These are phyloP conservation scores for Cyprinus carpio DNA, from an alignment of 2,113 vertebrate genomes.

Conservation along the genomic window DNA sequence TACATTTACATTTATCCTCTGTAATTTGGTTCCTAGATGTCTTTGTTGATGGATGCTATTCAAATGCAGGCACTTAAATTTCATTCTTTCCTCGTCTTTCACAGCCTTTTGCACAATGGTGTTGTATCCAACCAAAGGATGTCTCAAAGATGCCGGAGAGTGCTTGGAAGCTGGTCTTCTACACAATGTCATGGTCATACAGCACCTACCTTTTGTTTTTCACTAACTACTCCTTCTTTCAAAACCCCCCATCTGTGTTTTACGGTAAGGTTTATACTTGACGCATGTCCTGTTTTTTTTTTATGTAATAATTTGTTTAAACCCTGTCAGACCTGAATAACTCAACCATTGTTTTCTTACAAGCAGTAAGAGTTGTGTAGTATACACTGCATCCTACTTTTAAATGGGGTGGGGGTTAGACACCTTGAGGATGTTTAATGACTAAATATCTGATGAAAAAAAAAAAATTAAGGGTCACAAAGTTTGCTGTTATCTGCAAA, in stretches of 20 bases:
- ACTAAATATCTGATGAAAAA: neutral
- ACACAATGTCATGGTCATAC: conserved; percentile 90
- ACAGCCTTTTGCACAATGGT: conserved; percentile 87
- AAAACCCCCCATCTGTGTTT: conserved; percentile 89
- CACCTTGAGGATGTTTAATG: neutral
- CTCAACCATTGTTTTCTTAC: neutral
- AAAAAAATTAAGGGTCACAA: neutral
- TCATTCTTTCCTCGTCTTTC: neutral
- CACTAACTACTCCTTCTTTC: conserved; percentile 89
- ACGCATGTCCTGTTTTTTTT: neutral
- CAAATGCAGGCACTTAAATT: neutral
- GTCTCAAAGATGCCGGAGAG: conserved; percentile 96
- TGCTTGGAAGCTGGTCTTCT: conserved; percentile 96
- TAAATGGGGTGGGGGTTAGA: neutral
- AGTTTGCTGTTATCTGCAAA: neutral
- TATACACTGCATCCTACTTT: neutral
- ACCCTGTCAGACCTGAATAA: neutral
- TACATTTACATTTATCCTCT: neutral
- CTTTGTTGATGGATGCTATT: neutral
- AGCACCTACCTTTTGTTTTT: conserved; percentile 91
- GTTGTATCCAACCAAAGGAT: conserved; percentile 84
- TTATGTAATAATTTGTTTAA: neutral
- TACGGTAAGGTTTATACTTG: conserved; percentile 76
- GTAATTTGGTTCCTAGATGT: neutral
- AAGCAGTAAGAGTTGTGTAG: neutral